A percentile compares a stretch with the other conserved stretches of the same genome.
phyloP scores from a whole-genome alignment of 2,888 invertebrate species.

The Holacanthella duospinosa region DNA sequence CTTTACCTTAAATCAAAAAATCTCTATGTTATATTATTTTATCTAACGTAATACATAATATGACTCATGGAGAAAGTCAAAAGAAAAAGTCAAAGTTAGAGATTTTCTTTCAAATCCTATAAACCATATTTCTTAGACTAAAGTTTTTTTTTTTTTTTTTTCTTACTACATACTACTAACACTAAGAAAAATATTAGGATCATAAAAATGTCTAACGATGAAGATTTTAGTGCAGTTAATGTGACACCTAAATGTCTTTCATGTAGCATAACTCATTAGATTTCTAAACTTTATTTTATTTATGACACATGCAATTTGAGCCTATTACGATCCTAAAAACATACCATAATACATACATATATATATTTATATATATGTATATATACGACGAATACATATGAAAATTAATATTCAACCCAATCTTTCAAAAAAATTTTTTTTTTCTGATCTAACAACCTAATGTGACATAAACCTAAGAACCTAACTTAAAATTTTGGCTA shows the following conservation, averaged over 20 bases:
- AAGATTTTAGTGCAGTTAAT: not conserved
- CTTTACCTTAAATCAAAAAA: too few species aligned
- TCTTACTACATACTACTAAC: not conserved
- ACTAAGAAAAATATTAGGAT: not conserved
- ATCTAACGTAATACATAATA: too few species aligned
- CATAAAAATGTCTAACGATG: not conserved
- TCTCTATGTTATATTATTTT: too few species aligned
- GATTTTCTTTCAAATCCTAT: not conserved
- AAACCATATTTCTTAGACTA: not conserved
- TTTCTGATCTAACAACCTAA: too few species aligned
- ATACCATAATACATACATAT: not conserved
- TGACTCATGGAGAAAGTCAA: too few species aligned
- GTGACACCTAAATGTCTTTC: slow-evolving; percentile 2
- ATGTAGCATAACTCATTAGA: not conserved
- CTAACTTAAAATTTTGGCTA: too few species aligned
- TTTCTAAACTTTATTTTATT: too few species aligned
- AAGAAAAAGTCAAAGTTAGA: too few species aligned
- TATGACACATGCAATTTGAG: too few species aligned
- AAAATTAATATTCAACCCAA: not conserved
- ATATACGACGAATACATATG: not conserved
- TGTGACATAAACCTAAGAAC: too few species aligned
- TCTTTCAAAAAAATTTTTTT: too few species aligned
- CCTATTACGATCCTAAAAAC: not conserved
- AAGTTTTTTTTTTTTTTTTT: not conserved
- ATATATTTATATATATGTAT: not conserved